These are phyloP conservation scores for Dryoscopus gambensis DNA, from an alignment of 2,113 vertebrate genomes.

Conservation along the genomic window DNA sequence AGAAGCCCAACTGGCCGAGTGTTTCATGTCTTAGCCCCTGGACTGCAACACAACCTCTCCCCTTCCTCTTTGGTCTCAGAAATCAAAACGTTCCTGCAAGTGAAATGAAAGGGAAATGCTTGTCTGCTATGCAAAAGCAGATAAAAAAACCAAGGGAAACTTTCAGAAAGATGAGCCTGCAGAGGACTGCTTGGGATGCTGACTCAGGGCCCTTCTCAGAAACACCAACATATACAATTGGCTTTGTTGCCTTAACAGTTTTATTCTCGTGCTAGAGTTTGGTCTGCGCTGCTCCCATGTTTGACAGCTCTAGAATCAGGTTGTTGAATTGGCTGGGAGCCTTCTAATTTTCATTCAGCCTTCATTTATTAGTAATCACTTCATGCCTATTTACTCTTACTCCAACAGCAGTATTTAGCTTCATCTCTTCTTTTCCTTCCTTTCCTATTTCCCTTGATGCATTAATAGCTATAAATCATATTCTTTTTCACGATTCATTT, in stretches of 20 bases:
- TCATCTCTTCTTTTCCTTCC: background rate
- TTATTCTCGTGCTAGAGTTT: background rate
- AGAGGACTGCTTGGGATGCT: background rate
- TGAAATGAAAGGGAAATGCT: background rate
- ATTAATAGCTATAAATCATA: background rate
- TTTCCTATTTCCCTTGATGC: background rate
- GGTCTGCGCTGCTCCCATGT: background rate
- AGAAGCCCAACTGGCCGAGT: background rate
- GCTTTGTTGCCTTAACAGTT: background rate
- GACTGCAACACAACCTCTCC: background rate
- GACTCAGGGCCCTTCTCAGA: background rate
- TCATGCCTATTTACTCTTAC: background rate
- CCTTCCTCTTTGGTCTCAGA: background rate
- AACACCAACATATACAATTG: background rate
- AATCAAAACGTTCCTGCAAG: background rate
- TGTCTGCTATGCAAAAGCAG: background rate
- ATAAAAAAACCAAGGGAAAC: background rate
- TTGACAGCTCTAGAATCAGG: background rate
- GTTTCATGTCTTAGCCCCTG: background rate
- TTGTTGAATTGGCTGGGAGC: background rate
- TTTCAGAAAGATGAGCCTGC: background rate
- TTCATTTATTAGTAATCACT: background rate
- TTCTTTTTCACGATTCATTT: background rate
- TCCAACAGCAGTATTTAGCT: background rate
- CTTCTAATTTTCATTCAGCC: background rate